Percentiles rank a stretch among this genome's conserved stretches.
phyloP scores from a whole-genome alignment of 2,113 vertebrate genomes.

The Muscicapa adusta region DNA sequence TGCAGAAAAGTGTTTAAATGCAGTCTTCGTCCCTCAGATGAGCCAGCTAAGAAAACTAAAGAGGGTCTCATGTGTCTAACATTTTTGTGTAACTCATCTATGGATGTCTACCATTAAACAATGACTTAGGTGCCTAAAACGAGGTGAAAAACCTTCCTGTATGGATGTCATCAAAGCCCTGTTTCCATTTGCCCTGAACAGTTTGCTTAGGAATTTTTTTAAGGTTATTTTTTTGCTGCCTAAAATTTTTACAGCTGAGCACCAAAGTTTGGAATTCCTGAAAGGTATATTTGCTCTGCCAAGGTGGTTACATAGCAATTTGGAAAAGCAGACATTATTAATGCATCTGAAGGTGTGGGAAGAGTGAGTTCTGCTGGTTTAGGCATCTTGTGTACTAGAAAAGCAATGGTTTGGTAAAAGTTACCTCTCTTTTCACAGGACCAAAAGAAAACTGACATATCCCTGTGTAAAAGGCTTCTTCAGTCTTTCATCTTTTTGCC shows the following conservation, averaged over 20 bases:
- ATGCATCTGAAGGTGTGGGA: neutral
- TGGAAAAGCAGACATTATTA: neutral
- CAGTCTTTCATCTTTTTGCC: neutral
- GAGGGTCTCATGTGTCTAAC: neutral
- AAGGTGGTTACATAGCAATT: neutral
- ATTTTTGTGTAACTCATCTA: neutral
- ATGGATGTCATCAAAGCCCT: neutral
- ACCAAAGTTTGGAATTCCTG: neutral
- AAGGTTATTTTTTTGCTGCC: neutral
- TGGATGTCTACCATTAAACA: neutral
- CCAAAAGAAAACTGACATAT: neutral
- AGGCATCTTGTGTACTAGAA: neutral
- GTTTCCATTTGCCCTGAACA: neutral
- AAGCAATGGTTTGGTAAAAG: neutral
- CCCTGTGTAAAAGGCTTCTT: neutral
- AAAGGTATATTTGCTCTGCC: neutral
- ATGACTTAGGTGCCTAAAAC: neutral
- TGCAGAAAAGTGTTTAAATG: neutral
- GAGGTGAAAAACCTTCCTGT: neutral
- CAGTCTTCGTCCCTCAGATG: neutral
- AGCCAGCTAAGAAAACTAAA: neutral
- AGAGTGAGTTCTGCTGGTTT: rapidly evolving
- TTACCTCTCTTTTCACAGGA: neutral
- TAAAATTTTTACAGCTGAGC: neutral
- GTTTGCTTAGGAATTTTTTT: neutral